A percentile compares a stretch with the other conserved stretches of the same genome.
These are phyloP conservation scores for Torymus texanus DNA, from an alignment of 2,888 invertebrate species.

Conservation along the genomic window DNA sequence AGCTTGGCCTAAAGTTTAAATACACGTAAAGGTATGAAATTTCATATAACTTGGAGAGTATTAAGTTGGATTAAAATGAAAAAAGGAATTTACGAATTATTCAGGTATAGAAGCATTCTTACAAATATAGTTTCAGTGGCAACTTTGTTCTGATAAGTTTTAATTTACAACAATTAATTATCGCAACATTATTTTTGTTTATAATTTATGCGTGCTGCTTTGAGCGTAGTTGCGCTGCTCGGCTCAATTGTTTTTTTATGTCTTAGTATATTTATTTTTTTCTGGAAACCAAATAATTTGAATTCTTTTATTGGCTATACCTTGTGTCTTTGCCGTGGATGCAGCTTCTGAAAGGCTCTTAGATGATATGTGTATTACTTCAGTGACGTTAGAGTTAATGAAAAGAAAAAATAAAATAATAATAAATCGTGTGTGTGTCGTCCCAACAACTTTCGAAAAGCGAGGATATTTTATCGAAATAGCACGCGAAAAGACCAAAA, in stretches of 20 bases:
- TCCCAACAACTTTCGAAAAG: conserved; percentile 45
- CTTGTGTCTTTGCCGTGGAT: conserved; percentile 41
- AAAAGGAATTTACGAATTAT: not conserved
- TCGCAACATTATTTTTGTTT: not conserved
- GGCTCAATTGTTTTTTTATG: conserved; percentile 13
- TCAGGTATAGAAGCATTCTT: conserved; percentile 3
- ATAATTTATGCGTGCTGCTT: conserved; percentile 38
- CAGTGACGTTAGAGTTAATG: too few relatives aligned
- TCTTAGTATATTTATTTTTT: conserved; percentile 16
- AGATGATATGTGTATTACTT: conserved; percentile 4
- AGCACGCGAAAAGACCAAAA: not conserved
- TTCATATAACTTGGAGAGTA: too few relatives aligned
- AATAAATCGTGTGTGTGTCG: not conserved
- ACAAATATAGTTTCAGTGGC: not conserved
- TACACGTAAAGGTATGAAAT: too few relatives aligned
- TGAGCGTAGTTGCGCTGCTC: conserved; percentile 44
- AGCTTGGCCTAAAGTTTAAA: too few relatives aligned
- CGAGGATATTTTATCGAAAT: too few relatives aligned
- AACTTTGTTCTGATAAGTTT: conserved; percentile 1
- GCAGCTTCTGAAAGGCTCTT: conserved; percentile 43
- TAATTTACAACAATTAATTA: not conserved
- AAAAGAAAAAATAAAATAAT: too few relatives aligned
- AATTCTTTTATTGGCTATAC: conserved; percentile 20
- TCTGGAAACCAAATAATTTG: not conserved
- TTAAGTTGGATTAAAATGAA: too few relatives aligned